Evolutionary conservation across 2,113 vertebrate species (phyloP).

Genomic region (Lophius piscatorius): DNA sequence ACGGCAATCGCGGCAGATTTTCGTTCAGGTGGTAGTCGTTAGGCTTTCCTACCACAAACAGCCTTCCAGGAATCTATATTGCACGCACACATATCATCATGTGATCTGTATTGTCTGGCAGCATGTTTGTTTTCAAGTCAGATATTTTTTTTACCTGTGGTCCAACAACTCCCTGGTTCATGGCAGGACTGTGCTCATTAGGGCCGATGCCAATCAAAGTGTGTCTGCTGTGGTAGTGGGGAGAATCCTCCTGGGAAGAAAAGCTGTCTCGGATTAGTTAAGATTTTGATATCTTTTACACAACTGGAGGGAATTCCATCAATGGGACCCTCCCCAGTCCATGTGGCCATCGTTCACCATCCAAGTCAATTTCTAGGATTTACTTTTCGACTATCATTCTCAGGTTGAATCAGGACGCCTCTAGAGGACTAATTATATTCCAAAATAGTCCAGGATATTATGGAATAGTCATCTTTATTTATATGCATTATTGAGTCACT

Average conservation of each 20-base stretch:
- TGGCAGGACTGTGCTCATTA: neutral
- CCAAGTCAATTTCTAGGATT: too few relatives aligned
- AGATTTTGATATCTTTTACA: neutral
- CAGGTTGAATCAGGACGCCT: too few relatives aligned
- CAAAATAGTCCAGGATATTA: too few relatives aligned
- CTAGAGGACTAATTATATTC: too few relatives aligned
- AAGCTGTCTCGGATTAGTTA: neutral
- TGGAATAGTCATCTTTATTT: too few relatives aligned
- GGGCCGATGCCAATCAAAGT: slow-evolving; percentile 40
- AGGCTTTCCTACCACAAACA: slow-evolving; percentile 68
- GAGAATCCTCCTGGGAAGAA: slow-evolving; percentile 47
- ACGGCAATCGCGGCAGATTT: slow-evolving; percentile 59
- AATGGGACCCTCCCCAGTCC: too few relatives aligned
- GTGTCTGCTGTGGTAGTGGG: slow-evolving; percentile 70
- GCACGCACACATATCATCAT: neutral
- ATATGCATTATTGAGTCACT: too few relatives aligned
- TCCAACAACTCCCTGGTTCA: slow-evolving; percentile 11
- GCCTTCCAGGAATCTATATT: slow-evolving; percentile 46
- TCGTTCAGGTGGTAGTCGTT: slow-evolving; percentile 68
- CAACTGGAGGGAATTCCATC: too few relatives aligned
- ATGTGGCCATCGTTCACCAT: too few relatives aligned
- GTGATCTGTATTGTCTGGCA: neutral
- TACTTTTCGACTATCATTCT: too few relatives aligned
- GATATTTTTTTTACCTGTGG: slow-evolving; percentile 27
- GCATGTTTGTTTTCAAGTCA: neutral